Evolutionary conservation across 2,888 invertebrate species (phyloP), one percentile per base, ranked within the genome.

Genomic region (Megastigmus dorsalis): DNA sequence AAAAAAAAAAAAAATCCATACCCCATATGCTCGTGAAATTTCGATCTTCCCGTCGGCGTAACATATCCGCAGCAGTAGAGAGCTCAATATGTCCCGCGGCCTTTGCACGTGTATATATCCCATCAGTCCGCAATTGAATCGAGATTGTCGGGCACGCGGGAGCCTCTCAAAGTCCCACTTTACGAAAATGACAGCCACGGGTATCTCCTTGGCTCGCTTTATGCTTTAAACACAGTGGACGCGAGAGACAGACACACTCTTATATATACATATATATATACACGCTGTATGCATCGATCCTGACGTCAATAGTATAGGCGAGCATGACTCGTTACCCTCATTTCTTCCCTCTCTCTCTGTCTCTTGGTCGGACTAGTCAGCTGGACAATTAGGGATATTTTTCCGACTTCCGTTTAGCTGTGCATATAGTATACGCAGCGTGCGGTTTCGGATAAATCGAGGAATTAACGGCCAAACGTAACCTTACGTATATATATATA

Each of bases 311-410:
- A 33, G 54, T 54, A 13, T 30, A n/a, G 10, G 38, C 45, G 15
- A 33, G 54, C 30, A 33, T 66, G 54, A 66, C 54, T 66, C 66
- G 54, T 55, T 66, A 43, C 54, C 54, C 55, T 55, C 66, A 66
- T 66, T 66, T 54, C 28, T 5, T 18, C 15, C n/a, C 30, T 13
- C 26, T 41, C 41, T 54, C 41, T 54, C 20, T 1, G 7, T 20
- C 28, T 57, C 15, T 65, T 54, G 52, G 45, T 30, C 33, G 38
- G 54, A n/a, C 54, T 65, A 43, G 65, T 52, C 65, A 43, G 28
- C 9, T 15, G 28, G 65, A 41, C 41, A 30, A 43, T 52, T 65
- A 63, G 26, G 38, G 15, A 38, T 63, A 26, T 63, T 52, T 38
- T 36, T 38, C 48, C 63, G 38, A 26, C 63, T 63, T 52, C 60